Percentiles rank a stretch among this genome's conserved stretches.
These are phyloP conservation scores for Plebejus anna DNA, from an alignment of 2,888 invertebrate species.

Conservation along the genomic window DNA sequence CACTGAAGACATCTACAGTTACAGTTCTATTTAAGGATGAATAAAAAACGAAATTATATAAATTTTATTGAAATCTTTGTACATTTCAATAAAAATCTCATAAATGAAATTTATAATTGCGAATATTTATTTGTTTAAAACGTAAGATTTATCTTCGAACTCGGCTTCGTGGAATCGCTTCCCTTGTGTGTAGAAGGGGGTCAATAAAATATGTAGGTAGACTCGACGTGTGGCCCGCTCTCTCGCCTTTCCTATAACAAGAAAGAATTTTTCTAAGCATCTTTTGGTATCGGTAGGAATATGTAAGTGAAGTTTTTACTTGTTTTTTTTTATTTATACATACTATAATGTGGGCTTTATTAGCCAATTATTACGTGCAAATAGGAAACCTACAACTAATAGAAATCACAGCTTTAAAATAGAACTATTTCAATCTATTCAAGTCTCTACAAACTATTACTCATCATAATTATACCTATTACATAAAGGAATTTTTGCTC, in stretches of 20 bases:
- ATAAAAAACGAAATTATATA: not conserved
- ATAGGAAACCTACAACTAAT: not conserved
- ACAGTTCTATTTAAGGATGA: not conserved
- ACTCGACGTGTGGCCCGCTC: conserved; percentile 60
- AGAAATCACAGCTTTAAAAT: no score
- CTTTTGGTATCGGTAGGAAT: conserved; percentile 61
- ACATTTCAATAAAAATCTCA: not conserved
- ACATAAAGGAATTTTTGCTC: not conserved
- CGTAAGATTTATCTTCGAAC: conserved; percentile 46
- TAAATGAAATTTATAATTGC: not conserved
- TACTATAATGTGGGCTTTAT: not conserved
- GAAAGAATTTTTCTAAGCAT: conserved; percentile 77
- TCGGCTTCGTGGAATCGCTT: conserved; percentile 41
- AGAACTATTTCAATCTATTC: not conserved
- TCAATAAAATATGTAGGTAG: conserved; percentile 78
- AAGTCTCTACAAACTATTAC: not conserved
- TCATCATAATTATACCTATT: not conserved
- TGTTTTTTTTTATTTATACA: conserved; percentile 6
- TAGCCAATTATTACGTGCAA: not conserved
- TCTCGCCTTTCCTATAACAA: conserved; percentile 72
- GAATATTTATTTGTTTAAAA: conserved; percentile 9
- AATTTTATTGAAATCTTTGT: not conserved
- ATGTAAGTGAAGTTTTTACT: conserved; percentile 46
- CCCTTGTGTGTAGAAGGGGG: conserved; percentile 45
- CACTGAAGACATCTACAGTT: not conserved